A percentile compares a stretch with the other conserved stretches of the same genome.
phyloP scores from a whole-genome alignment of 1,140 invertebrate genomes.

The Papilio polytes region DNA sequence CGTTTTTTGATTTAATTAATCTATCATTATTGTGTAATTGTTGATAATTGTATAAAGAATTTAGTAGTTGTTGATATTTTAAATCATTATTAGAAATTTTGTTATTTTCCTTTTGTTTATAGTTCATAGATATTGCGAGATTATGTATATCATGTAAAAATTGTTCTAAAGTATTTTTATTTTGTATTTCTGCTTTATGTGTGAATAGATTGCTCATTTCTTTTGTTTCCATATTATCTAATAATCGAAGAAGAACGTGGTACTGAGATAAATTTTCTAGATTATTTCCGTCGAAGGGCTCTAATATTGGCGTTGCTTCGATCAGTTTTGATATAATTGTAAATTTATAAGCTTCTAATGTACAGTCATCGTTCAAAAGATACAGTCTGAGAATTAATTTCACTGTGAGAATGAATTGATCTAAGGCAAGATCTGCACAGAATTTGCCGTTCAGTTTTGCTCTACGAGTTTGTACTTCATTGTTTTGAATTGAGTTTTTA shows the following conservation, averaged over 20 bases:
- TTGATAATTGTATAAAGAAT: slow-evolving; percentile 6
- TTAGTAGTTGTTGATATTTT: neutral
- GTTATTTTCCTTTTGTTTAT: neutral
- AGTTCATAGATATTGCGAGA: neutral
- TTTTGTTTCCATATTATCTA: slow-evolving; percentile 11
- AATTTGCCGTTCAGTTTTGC: slow-evolving; percentile 4
- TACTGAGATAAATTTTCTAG: slow-evolving; percentile 10
- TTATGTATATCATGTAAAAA: slow-evolving; percentile 31
- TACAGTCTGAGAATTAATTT: slow-evolving; percentile 30
- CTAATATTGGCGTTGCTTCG: neutral
- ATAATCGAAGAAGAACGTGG: slow-evolving; percentile 9
- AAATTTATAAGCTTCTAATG: neutral
- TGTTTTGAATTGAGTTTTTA: neutral
- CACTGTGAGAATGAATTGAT: slow-evolving; percentile 13
- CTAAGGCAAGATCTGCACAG: slow-evolving; percentile 3
- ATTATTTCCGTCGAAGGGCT: neutral
- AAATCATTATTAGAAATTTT: neutral
- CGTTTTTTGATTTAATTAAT: neutral
- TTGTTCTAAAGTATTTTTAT: slow-evolving; percentile 1
- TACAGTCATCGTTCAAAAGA: slow-evolving; percentile 5
- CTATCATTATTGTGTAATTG: neutral
- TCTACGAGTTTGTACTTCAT: neutral
- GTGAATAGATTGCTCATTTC: slow-evolving; percentile 7
- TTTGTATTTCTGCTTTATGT: neutral
- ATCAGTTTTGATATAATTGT: slow-evolving; percentile 16